A percentile compares a stretch with the other conserved stretches of the same genome.
Evolutionary conservation across 2,888 invertebrate species (phyloP).

Genomic region (Hecatera dysodea): DNA sequence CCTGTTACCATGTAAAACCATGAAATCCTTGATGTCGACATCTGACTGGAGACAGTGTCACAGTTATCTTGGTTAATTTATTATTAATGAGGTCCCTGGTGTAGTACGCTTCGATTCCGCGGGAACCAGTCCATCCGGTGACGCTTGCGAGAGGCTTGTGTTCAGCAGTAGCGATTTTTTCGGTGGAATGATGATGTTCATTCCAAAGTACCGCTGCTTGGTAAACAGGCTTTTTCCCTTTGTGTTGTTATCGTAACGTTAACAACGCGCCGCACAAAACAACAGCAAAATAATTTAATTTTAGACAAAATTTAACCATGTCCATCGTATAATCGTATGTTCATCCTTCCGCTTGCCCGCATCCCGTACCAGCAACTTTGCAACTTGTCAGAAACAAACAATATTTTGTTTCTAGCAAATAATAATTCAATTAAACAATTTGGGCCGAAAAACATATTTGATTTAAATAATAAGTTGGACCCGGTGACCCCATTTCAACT

Average conservation of each 20-base stretch:
- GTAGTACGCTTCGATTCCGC: no score
- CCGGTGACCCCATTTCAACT: slow-evolving; percentile 30
- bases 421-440: slow-evolving; percentile 55
- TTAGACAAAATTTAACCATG: not conserved
- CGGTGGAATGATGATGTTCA: no score
- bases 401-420: slow-evolving; percentile 56
- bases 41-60: no score
- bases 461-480: slow-evolving; percentile 53
- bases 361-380: slow-evolving; percentile 31
- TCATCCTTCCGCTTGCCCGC: slow-evolving; percentile 27
- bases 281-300: slow-evolving; percentile 32
- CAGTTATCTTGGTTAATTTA: no score
- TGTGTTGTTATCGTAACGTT: not conserved
- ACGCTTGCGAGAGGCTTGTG: no score
- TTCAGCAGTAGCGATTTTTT: no score
- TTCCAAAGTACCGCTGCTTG: not conserved
- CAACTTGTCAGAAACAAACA: slow-evolving; percentile 56
- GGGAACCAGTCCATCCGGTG: no score
- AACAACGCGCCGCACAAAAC: not conserved
- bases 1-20: no score
- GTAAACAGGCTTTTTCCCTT: not conserved
- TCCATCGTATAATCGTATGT: not conserved
- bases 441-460: slow-evolving; percentile 46
- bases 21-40: no score
- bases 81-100: no score